Evolutionary conservation across 2,113 vertebrate genomes (phyloP).

Genomic region (Anoura caudifer): DNA sequence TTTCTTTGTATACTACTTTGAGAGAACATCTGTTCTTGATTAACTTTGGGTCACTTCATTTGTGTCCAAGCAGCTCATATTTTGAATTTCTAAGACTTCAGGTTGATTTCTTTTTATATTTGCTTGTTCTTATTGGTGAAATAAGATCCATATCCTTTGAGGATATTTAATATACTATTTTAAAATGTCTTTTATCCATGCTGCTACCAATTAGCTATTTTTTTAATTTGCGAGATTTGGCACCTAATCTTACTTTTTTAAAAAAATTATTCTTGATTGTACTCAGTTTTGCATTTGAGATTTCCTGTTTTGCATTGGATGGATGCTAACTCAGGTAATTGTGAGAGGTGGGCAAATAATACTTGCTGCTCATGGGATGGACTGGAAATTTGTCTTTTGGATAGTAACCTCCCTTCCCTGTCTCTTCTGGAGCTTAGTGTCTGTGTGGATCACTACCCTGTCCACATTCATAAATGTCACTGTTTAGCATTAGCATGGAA

Average conservation of each 20-base stretch:
- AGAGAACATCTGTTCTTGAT: not conserved
- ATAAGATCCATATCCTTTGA: not conserved
- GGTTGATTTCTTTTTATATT: not conserved
- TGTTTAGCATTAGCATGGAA: not conserved
- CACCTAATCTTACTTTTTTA: not conserved
- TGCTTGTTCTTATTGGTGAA: not conserved
- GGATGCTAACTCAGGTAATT: not conserved
- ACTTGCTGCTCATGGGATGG: not conserved
- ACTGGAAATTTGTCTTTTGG: not conserved
- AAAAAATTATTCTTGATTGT: not conserved
- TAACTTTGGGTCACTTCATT: not conserved
- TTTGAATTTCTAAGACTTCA: slow-evolving; percentile 35
- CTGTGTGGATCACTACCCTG: not conserved
- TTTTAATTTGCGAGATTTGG: not conserved
- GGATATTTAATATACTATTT: not conserved
- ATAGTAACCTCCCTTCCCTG: not conserved
- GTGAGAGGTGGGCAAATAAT: not conserved
- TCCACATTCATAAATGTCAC: not conserved
- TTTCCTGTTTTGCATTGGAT: not conserved
- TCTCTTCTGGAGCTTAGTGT: not conserved
- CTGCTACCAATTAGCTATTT: not conserved
- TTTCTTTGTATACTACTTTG: not conserved
- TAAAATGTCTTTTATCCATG: not conserved
- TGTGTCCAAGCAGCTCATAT: not conserved
- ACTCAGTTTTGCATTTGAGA: not conserved